Evolutionary conservation across 2,888 invertebrate genomes (phyloP).

Genomic region (Eupsilia transversa): DNA sequence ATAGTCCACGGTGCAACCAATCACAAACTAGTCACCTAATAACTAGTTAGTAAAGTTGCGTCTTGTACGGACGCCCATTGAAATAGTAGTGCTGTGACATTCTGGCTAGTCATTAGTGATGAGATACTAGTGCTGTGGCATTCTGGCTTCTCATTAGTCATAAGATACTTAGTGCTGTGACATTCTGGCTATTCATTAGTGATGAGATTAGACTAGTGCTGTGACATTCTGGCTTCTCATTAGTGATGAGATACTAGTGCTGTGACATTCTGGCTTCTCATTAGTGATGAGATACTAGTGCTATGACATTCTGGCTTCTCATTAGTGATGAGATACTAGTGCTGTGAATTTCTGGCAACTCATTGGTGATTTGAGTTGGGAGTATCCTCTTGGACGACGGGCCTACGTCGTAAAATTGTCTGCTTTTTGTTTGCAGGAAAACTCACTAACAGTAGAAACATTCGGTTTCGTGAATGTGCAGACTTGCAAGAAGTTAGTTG

Average conservation of each 20-base stretch:
- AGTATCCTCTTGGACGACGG: neutral
- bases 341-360: neutral
- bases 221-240: neutral
- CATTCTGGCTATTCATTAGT: too few relatives aligned
- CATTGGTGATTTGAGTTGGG: neutral
- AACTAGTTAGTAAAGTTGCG: neutral
- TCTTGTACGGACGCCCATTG: too few relatives aligned
- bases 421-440: slow-evolving; percentile 68
- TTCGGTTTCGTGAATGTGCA: slow-evolving; percentile 74
- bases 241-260: neutral
- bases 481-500: slow-evolving; percentile 74
- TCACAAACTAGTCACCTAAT: neutral
- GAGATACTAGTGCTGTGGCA: too few relatives aligned
- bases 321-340: too few relatives aligned
- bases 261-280: neutral
- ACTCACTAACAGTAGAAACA: slow-evolving; percentile 71
- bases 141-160: too few relatives aligned
- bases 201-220: neutral
- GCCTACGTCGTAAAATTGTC: neutral
- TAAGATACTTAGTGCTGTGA: too few relatives aligned
- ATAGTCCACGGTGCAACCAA: neutral
- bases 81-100: neutral
- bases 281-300: too few relatives aligned
- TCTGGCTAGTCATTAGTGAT: too few relatives aligned
- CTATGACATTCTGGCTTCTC: too few relatives aligned